Base-by-base conservation (phyloP, 2,797 vertebrate genomes). In the Takifugu ocellatus region DNA sequence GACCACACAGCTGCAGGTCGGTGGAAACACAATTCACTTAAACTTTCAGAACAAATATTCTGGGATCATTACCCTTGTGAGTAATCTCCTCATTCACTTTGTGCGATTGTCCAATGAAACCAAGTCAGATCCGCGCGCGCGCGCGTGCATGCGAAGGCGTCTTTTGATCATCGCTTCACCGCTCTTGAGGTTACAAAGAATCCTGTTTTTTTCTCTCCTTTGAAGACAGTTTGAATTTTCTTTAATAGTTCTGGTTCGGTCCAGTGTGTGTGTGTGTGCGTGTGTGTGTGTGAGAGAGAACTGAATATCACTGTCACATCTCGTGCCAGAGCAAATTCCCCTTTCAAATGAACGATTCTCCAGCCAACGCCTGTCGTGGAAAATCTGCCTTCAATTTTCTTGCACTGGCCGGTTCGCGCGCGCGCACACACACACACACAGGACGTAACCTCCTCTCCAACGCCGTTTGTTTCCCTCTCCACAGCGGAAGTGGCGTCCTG, bases 241-340 rank as follows among this genome's bases (percentile, higher is more conserved):
- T 75, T 54, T 84, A 76, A 82, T 76, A 77, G 79, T 79, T 84
- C 78, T 57, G 78, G 68, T 84, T 86, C 65, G 72, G 77, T 66
- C 6, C 61, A 4, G 44, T 49, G 59, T 46, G 52, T 51, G 74
- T 33, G 42, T 51, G 53, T 48, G 36, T 53, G 74, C 43, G 69
- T 56, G 68, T 69, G 61, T 61, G 33, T 52, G 56, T 56, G 74
- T 79, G 66, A 68, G 81, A 72, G 65, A 78, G 83, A 84, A 84
- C 85, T 82, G 75, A 89, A 90, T 90, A 85, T 89, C 83, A 88
- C 72, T 87, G 85, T 91, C 83, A 91, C 85, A 88, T 90, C 86
- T 87, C 53, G 39, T 84, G 86, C 88, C 87, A 90, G 87, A 82
- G 78, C 71, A 82, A 90, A 91, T 90, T 87, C 85, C 67, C 75